Percentiles rank a stretch among this genome's conserved stretches.
These are phyloP conservation scores for Nemopilema nomurai DNA, from an alignment of 30 jellyfish, hydroid and myxozoan genomes.

Conservation along the genomic window DNA sequence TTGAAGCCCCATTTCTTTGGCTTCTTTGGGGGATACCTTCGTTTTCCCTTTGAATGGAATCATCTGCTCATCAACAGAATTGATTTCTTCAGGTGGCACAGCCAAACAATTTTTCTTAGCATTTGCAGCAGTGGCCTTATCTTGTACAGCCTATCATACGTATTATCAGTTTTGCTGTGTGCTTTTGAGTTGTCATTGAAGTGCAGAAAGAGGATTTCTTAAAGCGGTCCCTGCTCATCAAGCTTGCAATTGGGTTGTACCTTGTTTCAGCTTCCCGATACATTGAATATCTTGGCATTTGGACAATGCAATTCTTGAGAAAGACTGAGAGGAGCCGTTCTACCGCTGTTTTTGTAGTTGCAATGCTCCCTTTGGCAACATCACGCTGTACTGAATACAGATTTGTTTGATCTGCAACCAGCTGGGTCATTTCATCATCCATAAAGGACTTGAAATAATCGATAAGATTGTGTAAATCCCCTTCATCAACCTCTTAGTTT, in stretches of 20 bases:
- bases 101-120: constrained; percentile 40
- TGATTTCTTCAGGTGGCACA: constrained; percentile 37
- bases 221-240: constrained; percentile 56
- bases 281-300: constrained; percentile 46
- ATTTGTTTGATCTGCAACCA: constrained; percentile 45
- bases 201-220: constrained; percentile 18
- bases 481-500: not conserved
- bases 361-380: constrained; percentile 26
- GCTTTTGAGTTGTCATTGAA: constrained; percentile 35
- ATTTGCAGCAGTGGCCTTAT: constrained; percentile 41
- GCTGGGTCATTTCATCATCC: constrained; percentile 38
- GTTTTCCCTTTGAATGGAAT: constrained; percentile 56
- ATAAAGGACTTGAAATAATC: constrained; percentile 41
- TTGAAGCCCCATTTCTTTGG: constrained; percentile 60
- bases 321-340: constrained; percentile 35
- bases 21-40: constrained; percentile 53
- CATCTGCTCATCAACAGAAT: constrained; percentile 63
- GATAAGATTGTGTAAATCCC: constrained; percentile 7
- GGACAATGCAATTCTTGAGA: constrained; percentile 36
- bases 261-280: constrained; percentile 54
- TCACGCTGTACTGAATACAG: constrained; percentile 38
- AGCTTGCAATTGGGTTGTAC: constrained; percentile 40
- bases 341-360: constrained; percentile 18
- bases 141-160: constrained; percentile 32
- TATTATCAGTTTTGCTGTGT: not conserved